Conservation (phyloP, 1,140 invertebrate genomes). For the Trachymyrmex cornetzi region DNA sequence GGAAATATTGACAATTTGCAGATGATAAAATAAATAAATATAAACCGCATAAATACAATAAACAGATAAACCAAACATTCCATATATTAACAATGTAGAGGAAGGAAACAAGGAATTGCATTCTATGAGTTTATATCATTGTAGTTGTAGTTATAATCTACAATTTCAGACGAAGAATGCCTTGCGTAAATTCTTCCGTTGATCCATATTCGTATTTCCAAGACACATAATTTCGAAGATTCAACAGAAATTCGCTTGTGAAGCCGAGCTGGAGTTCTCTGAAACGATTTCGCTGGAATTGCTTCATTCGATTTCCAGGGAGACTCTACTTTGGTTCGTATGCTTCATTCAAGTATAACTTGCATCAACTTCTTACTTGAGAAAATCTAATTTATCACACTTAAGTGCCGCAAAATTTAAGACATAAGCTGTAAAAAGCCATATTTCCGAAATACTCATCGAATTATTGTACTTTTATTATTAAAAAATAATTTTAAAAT, state of each 20-base stretch:
- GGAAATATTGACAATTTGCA: neutral
- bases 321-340: constrained; percentile 26
- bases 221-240: constrained; percentile 20
- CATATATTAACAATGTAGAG: neutral
- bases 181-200: neutral
- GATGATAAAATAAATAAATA: neutral
- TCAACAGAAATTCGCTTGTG: constrained; percentile 28
- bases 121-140: neutral
- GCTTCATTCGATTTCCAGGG: constrained; percentile 47
- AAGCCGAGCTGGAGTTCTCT: constrained; percentile 18
- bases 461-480: neutral
- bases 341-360: constrained; percentile 39
- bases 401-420: constrained; percentile 34
- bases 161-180: constrained; percentile 4
- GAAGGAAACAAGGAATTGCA: neutral
- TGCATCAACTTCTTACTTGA: constrained; percentile 41
- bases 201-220: constrained; percentile 17
- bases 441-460: neutral
- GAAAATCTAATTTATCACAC: constrained; percentile 42
- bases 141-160: neutral
- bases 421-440: neutral
- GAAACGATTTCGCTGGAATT: constrained; percentile 33
- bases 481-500: neutral
- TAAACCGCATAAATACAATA: neutral
- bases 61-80: neutral